Percentiles rank a stretch among this genome's conserved stretches.
Conservation (phyloP, 53 echinoderm and acorn worm genomes). For the Zoroaster sp. region DNA sequence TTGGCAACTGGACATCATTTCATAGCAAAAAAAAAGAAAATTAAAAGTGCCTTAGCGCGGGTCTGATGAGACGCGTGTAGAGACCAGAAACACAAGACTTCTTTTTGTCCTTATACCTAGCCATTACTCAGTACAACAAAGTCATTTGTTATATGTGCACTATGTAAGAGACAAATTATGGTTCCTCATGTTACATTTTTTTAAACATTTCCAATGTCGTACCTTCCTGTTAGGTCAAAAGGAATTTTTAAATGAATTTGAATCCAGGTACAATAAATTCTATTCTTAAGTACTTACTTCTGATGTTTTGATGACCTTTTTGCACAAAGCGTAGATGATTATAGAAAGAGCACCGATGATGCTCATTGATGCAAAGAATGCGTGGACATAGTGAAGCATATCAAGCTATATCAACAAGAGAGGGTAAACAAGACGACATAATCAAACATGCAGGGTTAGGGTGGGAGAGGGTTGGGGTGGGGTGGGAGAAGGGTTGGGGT, state of each 20-base stretch:
- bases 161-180: too few species aligned
- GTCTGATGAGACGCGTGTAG: too few species aligned
- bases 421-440: not conserved
- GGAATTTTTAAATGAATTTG: too few species aligned
- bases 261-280: not conserved
- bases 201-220: too few species aligned
- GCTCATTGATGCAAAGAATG: constrained; percentile 54
- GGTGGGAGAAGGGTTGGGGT: not conserved
- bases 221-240: not conserved
- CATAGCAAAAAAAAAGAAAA: too few species aligned
- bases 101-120: too few species aligned
- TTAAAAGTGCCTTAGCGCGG: too few species aligned
- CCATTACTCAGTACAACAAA: too few species aligned
- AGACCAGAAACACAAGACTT: too few species aligned
- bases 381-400: constrained; percentile 45
- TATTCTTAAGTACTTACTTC: constrained; percentile 25
- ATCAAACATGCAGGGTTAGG: not conserved
- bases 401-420: not conserved
- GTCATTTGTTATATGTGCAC: too few species aligned
- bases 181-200: too few species aligned
- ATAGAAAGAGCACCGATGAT: constrained; percentile 50
- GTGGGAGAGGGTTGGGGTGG: not conserved
- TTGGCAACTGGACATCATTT: too few species aligned
- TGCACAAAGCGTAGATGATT: constrained; percentile 42
- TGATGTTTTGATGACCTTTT: constrained; percentile 31